Evolutionary conservation across 2,113 vertebrate species (phyloP), one percentile per base, ranked within the genome.

Genomic region (Daphoenositta chrysoptera): DNA sequence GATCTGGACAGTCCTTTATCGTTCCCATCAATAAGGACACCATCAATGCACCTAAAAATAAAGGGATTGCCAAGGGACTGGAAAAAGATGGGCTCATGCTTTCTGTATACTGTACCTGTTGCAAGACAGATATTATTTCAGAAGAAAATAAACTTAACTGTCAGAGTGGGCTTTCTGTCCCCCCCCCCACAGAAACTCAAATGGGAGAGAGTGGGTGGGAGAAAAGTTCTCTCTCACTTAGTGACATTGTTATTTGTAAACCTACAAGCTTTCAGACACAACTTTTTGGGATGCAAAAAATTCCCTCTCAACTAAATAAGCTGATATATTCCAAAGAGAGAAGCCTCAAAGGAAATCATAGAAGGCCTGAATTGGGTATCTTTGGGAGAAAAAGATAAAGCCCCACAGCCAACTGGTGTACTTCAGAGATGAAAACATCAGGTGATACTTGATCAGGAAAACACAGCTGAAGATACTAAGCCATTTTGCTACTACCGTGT

Each of bases 21-120:
- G 6, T 99, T 99, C 28, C 99, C 99, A 97, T 99, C 99, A 95
- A 99, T 98, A 93, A 99, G 96, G 65, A 99, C 63, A 5, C 99
- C 98, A 95, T 99, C 99, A 48, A 99, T 98, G 87, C 99, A 99
- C 91, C 99, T 98, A 93, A 99, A 99, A 89, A 99, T 98, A 97
- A 99, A 99, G 3, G 98, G 98, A 95, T 99, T 99, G 96, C 98
- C 97, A 95, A 99, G 98, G 48, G 99, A 99, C 97, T 99, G 99
- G 94, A 99, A 98, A 88, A 99, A 98, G 92, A 99, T 98, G 14
- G 99, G 99, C 90, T 99, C 99, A 44, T 98, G 98, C 27, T 97
- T 97, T 97, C 99, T 98, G 98, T 99, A 99, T 24, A 99, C 84
- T 42, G 99, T 99, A 42, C 98, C 99, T 99, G 96, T 97, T 94